phyloP scores from a whole-genome alignment of 1,140 invertebrate genomes.

The Pachyrhynchus sulphureomaculatus region DNA sequence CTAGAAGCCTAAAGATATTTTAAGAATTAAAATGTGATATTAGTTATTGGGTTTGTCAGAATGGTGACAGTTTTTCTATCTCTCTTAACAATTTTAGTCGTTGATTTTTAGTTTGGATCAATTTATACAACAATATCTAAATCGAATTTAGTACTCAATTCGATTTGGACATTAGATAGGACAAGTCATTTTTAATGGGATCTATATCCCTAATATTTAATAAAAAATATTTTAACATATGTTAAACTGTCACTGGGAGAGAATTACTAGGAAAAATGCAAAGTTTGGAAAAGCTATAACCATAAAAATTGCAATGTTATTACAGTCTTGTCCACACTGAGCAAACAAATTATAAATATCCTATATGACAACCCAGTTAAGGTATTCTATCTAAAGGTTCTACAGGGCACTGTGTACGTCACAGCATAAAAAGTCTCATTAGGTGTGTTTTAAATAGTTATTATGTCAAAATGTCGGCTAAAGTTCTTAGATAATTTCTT shows the following conservation, averaged over 20 bases:
- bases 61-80: conserved; percentile 13
- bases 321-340: not conserved
- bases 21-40: conserved; percentile 6
- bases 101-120: not conserved
- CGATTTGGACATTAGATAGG: not conserved
- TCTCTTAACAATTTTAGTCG: conserved; percentile 14
- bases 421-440: not conserved
- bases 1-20: not conserved
- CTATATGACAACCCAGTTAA: not conserved
- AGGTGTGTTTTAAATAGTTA: not conserved
- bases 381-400: not conserved
- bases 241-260: not conserved
- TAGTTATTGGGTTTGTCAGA: conserved; percentile 14
- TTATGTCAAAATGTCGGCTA: not conserved
- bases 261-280: not conserved
- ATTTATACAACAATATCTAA: not conserved
- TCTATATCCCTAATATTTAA: conserved; percentile 1
- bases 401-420: not conserved
- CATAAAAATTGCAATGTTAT: not conserved
- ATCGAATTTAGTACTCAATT: not conserved
- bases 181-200: not conserved
- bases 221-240: not conserved
- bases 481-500: conserved; percentile 9
- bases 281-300: not conserved
- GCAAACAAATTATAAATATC: not conserved